phyloP scores from a whole-genome alignment of 64 coral and sea anemone genomes.

The Montipora foliosa region DNA sequence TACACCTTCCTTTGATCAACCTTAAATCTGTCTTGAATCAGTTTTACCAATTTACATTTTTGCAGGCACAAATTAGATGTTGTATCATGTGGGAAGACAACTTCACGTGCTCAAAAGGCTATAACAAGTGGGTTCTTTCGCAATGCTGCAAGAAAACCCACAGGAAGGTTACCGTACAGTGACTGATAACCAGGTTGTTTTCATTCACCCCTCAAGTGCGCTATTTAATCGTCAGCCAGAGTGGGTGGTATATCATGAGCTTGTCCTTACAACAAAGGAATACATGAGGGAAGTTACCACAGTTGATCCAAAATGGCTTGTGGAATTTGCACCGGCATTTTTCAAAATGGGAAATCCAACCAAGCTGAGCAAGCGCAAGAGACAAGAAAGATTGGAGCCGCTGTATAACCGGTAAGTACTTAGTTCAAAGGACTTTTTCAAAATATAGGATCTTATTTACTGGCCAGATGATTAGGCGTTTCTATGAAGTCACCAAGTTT shows the following conservation, averaged over 20 bases:
- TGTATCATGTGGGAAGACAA: constrained; percentile 94
- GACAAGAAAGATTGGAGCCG: constrained; percentile 93
- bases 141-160: constrained; percentile 97
- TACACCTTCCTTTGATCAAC: no score
- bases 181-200: constrained; percentile 97
- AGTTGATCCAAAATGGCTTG: constrained; percentile 97
- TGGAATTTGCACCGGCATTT: constrained; percentile 97
- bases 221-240: constrained; percentile 98
- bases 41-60: not conserved
- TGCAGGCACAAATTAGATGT: constrained; percentile 97
- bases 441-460: no score
- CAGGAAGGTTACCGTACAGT: constrained; percentile 99
- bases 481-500: not conserved
- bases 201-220: constrained; percentile 96
- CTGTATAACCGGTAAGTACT: constrained; percentile 92
- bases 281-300: constrained; percentile 99
- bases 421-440: no score
- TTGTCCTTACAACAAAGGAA: constrained; percentile 97
- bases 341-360: constrained; percentile 95
- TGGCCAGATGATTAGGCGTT: not conserved
- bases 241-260: constrained; percentile 97
- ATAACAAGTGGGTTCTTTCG: constrained; percentile 98
- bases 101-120: constrained; percentile 89
- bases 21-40: not conserved
- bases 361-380: constrained; percentile 97